Evolutionary conservation across 2,113 vertebrate species (phyloP).

Genomic region (Bostrychus sinensis): DNA sequence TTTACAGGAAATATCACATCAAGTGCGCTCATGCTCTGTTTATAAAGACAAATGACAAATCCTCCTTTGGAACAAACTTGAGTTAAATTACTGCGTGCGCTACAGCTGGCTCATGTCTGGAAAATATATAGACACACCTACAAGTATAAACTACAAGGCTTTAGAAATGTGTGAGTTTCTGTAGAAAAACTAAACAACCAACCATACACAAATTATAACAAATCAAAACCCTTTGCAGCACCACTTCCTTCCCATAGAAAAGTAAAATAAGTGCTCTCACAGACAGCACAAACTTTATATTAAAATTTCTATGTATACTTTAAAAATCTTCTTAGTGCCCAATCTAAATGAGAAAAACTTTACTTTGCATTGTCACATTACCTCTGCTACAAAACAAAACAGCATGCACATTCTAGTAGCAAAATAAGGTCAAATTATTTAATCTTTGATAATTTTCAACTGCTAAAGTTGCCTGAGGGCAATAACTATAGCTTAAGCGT

Average conservation of each 20-base stretch:
- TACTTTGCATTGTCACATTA: too few relatives aligned
- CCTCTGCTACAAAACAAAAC: too few relatives aligned
- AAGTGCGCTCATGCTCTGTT: slow-evolving; percentile 50
- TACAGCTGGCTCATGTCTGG: not conserved
- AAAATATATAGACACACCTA: slow-evolving; percentile 1
- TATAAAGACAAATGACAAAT: slow-evolving; percentile 59
- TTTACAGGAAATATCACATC: slow-evolving; percentile 62
- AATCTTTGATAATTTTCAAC: too few relatives aligned
- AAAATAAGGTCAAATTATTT: too few relatives aligned
- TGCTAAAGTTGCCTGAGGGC: too few relatives aligned
- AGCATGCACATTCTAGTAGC: too few relatives aligned
- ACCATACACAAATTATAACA: slow-evolving; percentile 11
- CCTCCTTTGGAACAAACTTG: slow-evolving; percentile 32
- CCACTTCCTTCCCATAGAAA: slow-evolving; percentile 26
- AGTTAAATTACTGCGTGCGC: slow-evolving; percentile 26
- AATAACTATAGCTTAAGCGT: too few relatives aligned
- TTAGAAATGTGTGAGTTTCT: not conserved
- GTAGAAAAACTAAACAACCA: not conserved
- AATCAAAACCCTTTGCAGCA: slow-evolving; percentile 49
- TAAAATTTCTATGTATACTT: too few relatives aligned
- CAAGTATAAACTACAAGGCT: not conserved
- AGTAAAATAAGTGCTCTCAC: slow-evolving; percentile 25
- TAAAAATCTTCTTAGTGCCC: too few relatives aligned
- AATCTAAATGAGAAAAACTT: too few relatives aligned
- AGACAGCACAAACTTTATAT: not conserved